A percentile compares a stretch with the other conserved stretches of the same genome.
phyloP scores from a whole-genome alignment of 2,797 vertebrate genomes.

The Tokudaia tokunoshimensis region DNA sequence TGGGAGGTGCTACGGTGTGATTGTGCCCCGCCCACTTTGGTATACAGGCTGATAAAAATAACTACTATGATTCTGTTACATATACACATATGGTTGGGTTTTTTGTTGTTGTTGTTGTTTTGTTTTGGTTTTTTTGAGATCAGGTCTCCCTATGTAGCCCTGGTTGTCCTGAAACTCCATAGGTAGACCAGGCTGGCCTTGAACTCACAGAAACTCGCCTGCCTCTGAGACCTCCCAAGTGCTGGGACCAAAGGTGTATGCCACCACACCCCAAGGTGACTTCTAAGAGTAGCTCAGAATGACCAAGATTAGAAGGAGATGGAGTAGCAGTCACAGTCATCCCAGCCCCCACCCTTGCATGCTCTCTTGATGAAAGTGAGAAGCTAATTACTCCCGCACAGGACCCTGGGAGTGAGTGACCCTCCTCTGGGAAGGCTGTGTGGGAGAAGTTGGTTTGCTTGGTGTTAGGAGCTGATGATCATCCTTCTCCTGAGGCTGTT shows the following conservation, averaged over 20 bases:
- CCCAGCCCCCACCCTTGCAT: background rate
- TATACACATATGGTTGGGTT: background rate
- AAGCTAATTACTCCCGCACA: background rate
- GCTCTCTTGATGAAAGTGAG: background rate
- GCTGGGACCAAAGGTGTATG: background rate
- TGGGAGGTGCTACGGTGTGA: no score
- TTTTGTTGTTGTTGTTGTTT: no score
- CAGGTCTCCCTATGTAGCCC: background rate
- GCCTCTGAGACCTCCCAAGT: background rate
- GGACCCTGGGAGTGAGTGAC: rapidly evolving
- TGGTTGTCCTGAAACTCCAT: background rate
- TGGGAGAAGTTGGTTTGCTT: background rate
- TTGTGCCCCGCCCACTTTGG: background rate
- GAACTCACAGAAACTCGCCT: background rate
- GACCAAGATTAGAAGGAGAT: background rate
- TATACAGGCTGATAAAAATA: background rate
- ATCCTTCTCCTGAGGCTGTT: background rate
- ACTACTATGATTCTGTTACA: background rate
- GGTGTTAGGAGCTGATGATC: background rate
- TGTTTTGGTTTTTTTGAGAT: background rate
- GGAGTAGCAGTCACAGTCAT: background rate
- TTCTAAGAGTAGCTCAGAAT: background rate
- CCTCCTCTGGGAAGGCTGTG: rapidly evolving
- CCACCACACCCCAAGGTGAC: background rate
- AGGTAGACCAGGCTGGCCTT: background rate